Percentiles rank a stretch among this genome's conserved stretches.
Conservation (phyloP, 1,140 invertebrate genomes). For the Meteorus sp. region DNA sequence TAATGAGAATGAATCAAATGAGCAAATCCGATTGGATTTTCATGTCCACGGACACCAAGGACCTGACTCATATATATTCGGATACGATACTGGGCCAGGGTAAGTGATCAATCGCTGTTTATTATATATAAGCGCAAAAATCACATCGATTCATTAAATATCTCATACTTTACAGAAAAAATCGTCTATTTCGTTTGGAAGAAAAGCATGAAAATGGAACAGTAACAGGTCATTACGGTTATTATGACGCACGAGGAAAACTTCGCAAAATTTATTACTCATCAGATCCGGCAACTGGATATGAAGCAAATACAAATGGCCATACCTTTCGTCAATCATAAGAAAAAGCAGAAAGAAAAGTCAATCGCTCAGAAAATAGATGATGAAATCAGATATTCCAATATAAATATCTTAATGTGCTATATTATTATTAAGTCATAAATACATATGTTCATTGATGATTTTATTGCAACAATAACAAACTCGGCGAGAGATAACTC, state of each 20-base stretch:
- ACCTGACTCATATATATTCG: constrained; percentile 83
- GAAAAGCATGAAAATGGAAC: constrained; percentile 75
- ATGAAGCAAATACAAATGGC: constrained; percentile 38
- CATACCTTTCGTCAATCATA: not conserved
- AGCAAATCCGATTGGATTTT: constrained; percentile 57
- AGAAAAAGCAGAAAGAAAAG: not conserved
- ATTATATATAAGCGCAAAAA: constrained; percentile 22
- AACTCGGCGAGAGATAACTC: constrained; percentile 29
- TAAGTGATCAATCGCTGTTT: constrained; percentile 52
- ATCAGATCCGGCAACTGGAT: constrained; percentile 64
- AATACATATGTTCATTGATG: constrained; percentile 29
- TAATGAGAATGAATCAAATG: constrained; percentile 37
- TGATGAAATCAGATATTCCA: not conserved
- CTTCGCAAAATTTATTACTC: constrained; percentile 77
- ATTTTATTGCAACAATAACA: constrained; percentile 46
- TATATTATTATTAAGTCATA: constrained; percentile 27
- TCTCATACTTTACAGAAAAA: constrained; percentile 65
- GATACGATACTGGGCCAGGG: constrained; percentile 85
- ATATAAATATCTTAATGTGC: constrained; percentile 11
- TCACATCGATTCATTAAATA: constrained; percentile 4
- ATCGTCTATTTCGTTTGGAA: constrained; percentile 81
- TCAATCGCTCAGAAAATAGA: constrained; percentile 1
- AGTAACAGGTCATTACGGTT: constrained; percentile 83
- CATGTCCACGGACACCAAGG: constrained; percentile 75
- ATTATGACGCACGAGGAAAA: constrained; percentile 77